Evolutionary conservation across 2,888 invertebrate genomes (phyloP).

Genomic region (Agriotes lineatus): DNA sequence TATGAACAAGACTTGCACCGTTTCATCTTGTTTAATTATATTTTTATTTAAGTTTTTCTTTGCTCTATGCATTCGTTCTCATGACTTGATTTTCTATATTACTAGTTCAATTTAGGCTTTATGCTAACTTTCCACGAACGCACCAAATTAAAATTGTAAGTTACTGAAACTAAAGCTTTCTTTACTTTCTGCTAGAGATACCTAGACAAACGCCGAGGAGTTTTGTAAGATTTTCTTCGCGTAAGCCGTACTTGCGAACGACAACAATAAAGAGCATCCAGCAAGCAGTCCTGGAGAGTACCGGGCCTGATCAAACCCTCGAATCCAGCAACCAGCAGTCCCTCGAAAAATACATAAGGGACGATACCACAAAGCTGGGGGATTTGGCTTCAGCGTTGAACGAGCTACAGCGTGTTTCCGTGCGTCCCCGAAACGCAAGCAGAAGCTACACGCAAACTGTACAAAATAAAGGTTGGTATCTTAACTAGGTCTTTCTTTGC

Average conservation of each 20-base stretch:
- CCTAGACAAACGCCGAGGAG: conserved; percentile 47
- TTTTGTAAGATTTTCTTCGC: conserved; percentile 53
- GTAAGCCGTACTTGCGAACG: conserved; percentile 42
- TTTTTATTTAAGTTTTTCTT: no score
- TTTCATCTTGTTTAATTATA: no score
- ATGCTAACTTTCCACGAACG: no score
- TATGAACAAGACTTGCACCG: no score
- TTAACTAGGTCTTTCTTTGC: no score
- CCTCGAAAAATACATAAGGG: conserved; percentile 37
- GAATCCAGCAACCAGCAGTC: conserved; percentile 58
- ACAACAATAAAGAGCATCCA: conserved; percentile 48
- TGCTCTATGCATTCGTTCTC: no score
- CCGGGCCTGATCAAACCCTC: conserved; percentile 52
- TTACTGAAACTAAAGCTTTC: neutral
- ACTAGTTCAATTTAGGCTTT: no score
- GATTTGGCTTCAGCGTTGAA: conserved; percentile 58
- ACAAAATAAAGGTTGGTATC: neutral
- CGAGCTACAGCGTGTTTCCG: conserved; percentile 57
- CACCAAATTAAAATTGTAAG: no score
- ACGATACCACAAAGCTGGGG: conserved; percentile 54
- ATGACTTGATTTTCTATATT: no score
- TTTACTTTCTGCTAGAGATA: conserved; percentile 31
- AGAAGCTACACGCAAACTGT: conserved; percentile 7
- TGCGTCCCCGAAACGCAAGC: conserved; percentile 7
- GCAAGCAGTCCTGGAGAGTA: conserved; percentile 50